phyloP scores from a whole-genome alignment of 2,797 vertebrate species.

The Cyclopterus lumpus region DNA sequence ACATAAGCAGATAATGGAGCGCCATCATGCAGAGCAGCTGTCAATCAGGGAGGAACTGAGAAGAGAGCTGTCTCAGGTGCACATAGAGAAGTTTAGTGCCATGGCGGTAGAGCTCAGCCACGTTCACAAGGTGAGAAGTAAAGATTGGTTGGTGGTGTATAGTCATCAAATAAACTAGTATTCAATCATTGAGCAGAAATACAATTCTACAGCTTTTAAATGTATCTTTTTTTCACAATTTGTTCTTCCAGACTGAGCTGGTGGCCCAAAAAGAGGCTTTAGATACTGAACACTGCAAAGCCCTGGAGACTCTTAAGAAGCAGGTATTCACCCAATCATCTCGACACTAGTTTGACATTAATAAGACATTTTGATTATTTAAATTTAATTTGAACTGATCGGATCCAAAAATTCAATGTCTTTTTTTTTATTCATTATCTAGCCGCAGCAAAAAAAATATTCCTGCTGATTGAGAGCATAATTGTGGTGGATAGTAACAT shows the following conservation, averaged over 20 bases:
- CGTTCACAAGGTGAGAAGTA: constrained; percentile 84
- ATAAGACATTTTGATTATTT: not conserved
- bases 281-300: constrained; percentile 75
- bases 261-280: constrained; percentile 72
- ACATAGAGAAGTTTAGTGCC: constrained; percentile 83
- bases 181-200: not conserved
- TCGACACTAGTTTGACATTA: not conserved
- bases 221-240: not conserved
- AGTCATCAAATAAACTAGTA: not conserved
- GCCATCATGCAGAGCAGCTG: constrained; percentile 77
- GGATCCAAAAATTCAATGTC: not conserved
- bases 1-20: constrained; percentile 70
- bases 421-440: not conserved
- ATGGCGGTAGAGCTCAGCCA: constrained; percentile 84
- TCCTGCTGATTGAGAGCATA: not conserved
- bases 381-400: not conserved
- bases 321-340: constrained; percentile 64
- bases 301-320: constrained; percentile 74
- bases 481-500: not conserved
- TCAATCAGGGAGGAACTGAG: constrained; percentile 76
- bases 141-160: not conserved
- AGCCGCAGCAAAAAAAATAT: not conserved
- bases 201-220: not conserved
- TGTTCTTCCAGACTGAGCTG: constrained; percentile 71
- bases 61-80: constrained; percentile 80